These are phyloP conservation scores for Daboia siamensis DNA, from an alignment of 2,113 vertebrate genomes.

Conservation along the genomic window DNA sequence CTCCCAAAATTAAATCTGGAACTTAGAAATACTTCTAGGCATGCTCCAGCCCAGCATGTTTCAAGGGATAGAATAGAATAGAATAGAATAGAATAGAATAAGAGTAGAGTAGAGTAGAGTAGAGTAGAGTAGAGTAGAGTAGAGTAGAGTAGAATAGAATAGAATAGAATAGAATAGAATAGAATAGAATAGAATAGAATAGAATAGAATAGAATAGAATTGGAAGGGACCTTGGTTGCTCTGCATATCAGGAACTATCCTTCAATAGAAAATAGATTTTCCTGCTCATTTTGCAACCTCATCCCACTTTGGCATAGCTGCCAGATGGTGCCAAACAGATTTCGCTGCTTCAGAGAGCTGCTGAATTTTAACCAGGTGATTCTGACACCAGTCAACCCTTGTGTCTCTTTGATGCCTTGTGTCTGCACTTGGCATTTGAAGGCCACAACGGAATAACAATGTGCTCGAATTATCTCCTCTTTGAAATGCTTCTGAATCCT, in stretches of 20 bases:
- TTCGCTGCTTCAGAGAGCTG: slow-evolving; percentile 19
- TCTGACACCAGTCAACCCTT: not conserved
- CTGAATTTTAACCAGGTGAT: slow-evolving; percentile 43
- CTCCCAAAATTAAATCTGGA: slow-evolving; percentile 1
- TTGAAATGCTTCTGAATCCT: not conserved
- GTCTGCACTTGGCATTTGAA: not conserved
- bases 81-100: too few relatives aligned
- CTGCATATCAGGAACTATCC: slow-evolving; percentile 17
- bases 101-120: too few relatives aligned
- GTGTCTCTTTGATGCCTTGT: slow-evolving; percentile 4
- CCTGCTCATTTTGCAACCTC: not conserved
- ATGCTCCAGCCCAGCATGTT: not conserved
- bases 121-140: too few relatives aligned
- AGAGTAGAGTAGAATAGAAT: too few relatives aligned
- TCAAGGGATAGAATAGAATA: not conserved
- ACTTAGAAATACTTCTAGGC: not conserved
- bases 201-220: too few relatives aligned
- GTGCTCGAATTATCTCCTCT: not conserved
- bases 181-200: too few relatives aligned
- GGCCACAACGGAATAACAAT: not conserved
- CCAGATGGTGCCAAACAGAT: slow-evolving; percentile 39
- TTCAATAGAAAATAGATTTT: not conserved
- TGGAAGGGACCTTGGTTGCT: not conserved
- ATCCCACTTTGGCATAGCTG: slow-evolving; percentile 16
- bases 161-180: too few relatives aligned